These are phyloP conservation scores for Apistogramma diplotaenia DNA, from an alignment of 2,113 vertebrate genomes.

Conservation along the genomic window DNA sequence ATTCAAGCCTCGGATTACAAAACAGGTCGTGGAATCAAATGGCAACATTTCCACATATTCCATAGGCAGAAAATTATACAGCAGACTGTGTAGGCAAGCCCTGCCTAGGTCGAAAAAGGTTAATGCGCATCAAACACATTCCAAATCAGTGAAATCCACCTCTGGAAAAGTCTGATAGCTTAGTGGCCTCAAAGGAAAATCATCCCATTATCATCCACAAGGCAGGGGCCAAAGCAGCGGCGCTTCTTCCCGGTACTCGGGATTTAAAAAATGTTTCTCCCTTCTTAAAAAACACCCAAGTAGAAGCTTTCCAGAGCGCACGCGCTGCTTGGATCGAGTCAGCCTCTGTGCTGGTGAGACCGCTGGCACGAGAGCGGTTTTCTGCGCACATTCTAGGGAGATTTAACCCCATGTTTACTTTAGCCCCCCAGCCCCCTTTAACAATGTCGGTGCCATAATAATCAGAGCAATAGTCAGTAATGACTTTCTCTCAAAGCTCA, in stretches of 20 bases:
- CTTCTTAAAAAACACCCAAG: not conserved
- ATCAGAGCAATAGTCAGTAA: not conserved
- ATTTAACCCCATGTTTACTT: slow-evolving; percentile 53
- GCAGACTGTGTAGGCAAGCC: slow-evolving; percentile 3
- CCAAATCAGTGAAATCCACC: slow-evolving; percentile 53
- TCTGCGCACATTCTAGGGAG: slow-evolving; percentile 48
- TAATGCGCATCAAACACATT: slow-evolving; percentile 59
- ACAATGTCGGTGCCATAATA: not conserved
- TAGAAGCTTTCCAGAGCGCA: slow-evolving; percentile 37
- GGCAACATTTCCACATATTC: slow-evolving; percentile 26
- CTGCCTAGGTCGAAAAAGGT: slow-evolving; percentile 39
- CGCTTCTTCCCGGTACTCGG: not conserved
- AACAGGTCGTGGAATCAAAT: slow-evolving; percentile 13
- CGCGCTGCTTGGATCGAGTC: slow-evolving; percentile 76
- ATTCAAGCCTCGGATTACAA: slow-evolving; percentile 28
- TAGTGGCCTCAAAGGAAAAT: slow-evolving; percentile 17
- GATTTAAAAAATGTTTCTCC: not conserved
- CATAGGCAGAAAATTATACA: not conserved
- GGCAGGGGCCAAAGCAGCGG: slow-evolving; percentile 1
- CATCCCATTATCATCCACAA: slow-evolving; percentile 47
- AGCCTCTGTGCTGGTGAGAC: slow-evolving; percentile 63
- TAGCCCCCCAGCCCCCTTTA: not conserved
- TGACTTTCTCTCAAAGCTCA: too few species aligned
- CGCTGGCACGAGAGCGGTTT: slow-evolving; percentile 46
- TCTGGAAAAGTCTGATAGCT: slow-evolving; percentile 36